Evolutionary conservation across 1,140 invertebrate species (phyloP).

Genomic region (Zaprionus gabonicus): DNA sequence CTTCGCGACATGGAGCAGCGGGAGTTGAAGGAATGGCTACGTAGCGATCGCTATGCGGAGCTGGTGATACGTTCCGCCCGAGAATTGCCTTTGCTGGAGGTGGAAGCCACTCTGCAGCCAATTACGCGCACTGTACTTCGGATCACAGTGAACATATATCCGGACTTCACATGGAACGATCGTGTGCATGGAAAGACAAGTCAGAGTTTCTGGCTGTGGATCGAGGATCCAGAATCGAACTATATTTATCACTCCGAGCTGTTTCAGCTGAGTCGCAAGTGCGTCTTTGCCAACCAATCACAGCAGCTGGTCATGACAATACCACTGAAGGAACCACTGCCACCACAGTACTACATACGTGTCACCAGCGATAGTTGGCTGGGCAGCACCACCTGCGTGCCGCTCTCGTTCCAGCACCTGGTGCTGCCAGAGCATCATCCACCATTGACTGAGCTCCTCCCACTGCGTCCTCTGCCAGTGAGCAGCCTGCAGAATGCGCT

Average conservation of each 20-base stretch:
- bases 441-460: slow-evolving; percentile 96
- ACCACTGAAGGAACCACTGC: slow-evolving; percentile 95
- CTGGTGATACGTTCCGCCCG: slow-evolving; percentile 93
- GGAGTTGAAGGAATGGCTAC: slow-evolving; percentile 93
- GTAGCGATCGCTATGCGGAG: slow-evolving; percentile 90
- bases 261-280: slow-evolving; percentile 93
- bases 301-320: slow-evolving; percentile 98
- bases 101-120: slow-evolving; percentile 95
- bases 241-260: slow-evolving; percentile 98
- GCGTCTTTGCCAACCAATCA: slow-evolving; percentile 89
- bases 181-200: slow-evolving; percentile 93
- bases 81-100: slow-evolving; percentile 93
- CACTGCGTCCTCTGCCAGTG: slow-evolving; percentile 95
- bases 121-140: slow-evolving; percentile 97
- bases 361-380: slow-evolving; percentile 96
- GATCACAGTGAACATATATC: slow-evolving; percentile 92
- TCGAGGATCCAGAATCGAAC: slow-evolving; percentile 97
- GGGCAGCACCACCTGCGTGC: slow-evolving; percentile 89
- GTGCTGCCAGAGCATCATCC: slow-evolving; percentile 97
- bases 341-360: slow-evolving; percentile 95
- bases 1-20: slow-evolving; percentile 94
- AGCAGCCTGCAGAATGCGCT: slow-evolving; percentile 91
- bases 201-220: slow-evolving; percentile 98
- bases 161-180: slow-evolving; percentile 97
- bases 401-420: slow-evolving; percentile 94